Conservation (phyloP, 2,113 vertebrate genomes). For the Peromyscus leucopus region DNA sequence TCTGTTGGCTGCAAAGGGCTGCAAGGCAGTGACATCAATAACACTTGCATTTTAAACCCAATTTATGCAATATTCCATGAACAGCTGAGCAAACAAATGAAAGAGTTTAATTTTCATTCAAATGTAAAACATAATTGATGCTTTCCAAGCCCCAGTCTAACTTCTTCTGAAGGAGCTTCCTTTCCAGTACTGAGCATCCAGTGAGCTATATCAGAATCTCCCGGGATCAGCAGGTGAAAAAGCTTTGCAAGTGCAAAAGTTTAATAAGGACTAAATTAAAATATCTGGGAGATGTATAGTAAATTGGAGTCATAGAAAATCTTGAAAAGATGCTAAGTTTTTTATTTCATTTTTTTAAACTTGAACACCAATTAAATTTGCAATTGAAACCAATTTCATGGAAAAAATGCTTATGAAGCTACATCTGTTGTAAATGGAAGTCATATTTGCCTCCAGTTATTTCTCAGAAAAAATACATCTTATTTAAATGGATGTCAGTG, state of each 20-base stretch:
- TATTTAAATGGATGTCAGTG: constrained; percentile 63
- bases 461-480: constrained; percentile 52
- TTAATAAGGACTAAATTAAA: constrained; percentile 77
- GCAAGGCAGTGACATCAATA: constrained; percentile 72
- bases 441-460: constrained; percentile 47
- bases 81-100: constrained; percentile 85
- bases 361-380: constrained; percentile 50
- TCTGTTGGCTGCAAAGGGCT: constrained; percentile 68
- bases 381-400: constrained; percentile 53
- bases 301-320: constrained; percentile 58
- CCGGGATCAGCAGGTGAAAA: constrained; percentile 68
- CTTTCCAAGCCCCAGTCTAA: constrained; percentile 77
- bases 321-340: constrained; percentile 67
- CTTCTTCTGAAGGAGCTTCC: constrained; percentile 58
- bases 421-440: constrained; percentile 71
- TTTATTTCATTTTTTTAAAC: constrained; percentile 61
- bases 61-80: constrained; percentile 79
- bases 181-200: constrained; percentile 12
- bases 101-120: constrained; percentile 84
- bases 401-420: constrained; percentile 70
- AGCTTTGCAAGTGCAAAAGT: constrained; percentile 67
- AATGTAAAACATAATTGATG: constrained; percentile 80
- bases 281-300: constrained; percentile 42
- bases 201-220: constrained; percentile 64
- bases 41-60: constrained; percentile 76